Evolutionary conservation across 2,888 invertebrate genomes (phyloP), one percentile per base, ranked within the genome.

Genomic region (Hipparchia sbordonii): DNA sequence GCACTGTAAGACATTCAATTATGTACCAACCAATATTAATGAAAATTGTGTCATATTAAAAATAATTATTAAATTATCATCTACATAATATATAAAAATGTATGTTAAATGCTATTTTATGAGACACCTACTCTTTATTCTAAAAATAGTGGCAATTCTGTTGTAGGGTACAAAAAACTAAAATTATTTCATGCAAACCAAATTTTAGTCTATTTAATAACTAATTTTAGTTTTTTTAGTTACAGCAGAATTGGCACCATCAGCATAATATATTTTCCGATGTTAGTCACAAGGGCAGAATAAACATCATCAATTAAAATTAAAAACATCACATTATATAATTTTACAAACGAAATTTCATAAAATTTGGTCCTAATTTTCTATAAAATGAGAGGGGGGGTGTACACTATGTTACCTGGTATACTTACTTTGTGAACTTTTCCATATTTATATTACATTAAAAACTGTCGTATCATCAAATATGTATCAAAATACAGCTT

Each of bases 81-180:
- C 90, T 92, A 91, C 88, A 89, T 89, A 88, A 87, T 88, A 88
- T 86, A 87, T 87, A 87, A 87, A 86, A 74, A 78, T 85, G 86
- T 84, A 87, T 88, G 89, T 92, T 92, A 93, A 93, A 93, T 92
- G 92, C 93, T 90, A 89, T 89, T 90, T 90, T 89, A 90, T 87
- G 83, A 89, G 85, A 91, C 86, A 78, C 83, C 88, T 89, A 91
- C 85, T 84, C 77, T 82, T 86, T 84, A 85, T 82, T 81, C 84
- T 82, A 84, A 87, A 82, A 83, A 86, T 86, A 23, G 33, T 52
- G 12, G 33, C 65, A 65, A 65, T 65, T 52, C 6, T 65, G 65
- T 65, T 7, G 23, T 65, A 65, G 8, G 0, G 10, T 13, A 65
- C 33, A 65, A 51, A 9, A 51, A 33, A 23, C 10, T 6, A 4